phyloP scores from a whole-genome alignment of 1,140 invertebrate species.

The Antheraea pernyi region DNA sequence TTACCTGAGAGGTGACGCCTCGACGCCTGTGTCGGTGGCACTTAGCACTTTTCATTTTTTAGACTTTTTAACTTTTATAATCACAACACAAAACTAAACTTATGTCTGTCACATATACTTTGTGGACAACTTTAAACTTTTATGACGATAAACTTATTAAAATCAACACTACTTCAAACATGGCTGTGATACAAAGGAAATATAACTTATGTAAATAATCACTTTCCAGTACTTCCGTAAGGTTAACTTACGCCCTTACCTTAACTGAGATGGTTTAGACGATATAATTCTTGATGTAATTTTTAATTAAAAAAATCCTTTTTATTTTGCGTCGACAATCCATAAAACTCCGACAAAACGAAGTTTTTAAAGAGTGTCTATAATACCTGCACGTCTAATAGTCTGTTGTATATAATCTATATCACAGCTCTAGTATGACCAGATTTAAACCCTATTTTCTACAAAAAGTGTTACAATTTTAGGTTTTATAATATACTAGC shows the following conservation, averaged over 20 bases:
- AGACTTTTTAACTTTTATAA: constrained; percentile 69
- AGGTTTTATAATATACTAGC: no score
- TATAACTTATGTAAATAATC: constrained; percentile 73
- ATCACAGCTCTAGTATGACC: neutral
- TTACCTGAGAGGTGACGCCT: constrained; percentile 74
- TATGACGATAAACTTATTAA: constrained; percentile 72
- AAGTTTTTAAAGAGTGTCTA: constrained; percentile 35
- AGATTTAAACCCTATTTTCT: no score
- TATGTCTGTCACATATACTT: constrained; percentile 75
- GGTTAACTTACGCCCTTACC: constrained; percentile 77
- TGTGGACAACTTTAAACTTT: constrained; percentile 73
- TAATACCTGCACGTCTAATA: neutral
- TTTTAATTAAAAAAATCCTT: constrained; percentile 59
- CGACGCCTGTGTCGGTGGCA: constrained; percentile 72
- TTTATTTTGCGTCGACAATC: constrained; percentile 61
- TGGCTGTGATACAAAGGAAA: constrained; percentile 77
- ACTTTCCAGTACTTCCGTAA: constrained; percentile 71
- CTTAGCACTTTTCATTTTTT: constrained; percentile 77
- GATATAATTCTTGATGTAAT: constrained; percentile 70
- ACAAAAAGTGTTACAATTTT: no score
- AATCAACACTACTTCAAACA: constrained; percentile 78
- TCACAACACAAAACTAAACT: constrained; percentile 77
- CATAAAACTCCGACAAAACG: constrained; percentile 40
- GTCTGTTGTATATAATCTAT: neutral
- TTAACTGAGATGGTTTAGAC: constrained; percentile 73